Evolutionary conservation across 2,797 vertebrate genomes (phyloP).

Genomic region (Argentina silus): DNA sequence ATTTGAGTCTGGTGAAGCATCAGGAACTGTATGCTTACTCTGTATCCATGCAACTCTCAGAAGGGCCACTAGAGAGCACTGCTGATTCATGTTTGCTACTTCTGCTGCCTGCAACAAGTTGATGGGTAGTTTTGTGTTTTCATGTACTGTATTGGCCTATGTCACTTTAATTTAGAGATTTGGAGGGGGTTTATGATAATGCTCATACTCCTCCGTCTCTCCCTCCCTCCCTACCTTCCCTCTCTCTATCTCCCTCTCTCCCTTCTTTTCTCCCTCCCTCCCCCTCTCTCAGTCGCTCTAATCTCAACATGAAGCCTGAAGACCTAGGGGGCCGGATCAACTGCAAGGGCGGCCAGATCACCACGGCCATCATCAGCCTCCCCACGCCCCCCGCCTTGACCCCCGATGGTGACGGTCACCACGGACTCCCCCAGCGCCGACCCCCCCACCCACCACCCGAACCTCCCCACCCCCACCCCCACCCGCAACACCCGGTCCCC

Average conservation of each 20-base stretch:
- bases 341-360: slow-evolving; percentile 90
- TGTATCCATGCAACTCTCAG: background rate
- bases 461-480: slow-evolving; percentile 69
- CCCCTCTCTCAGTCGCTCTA: slow-evolving; percentile 83
- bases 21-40: too few relatives aligned
- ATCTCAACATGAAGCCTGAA: slow-evolving; percentile 90
- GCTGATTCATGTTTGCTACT: background rate
- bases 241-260: background rate
- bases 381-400: slow-evolving; percentile 85
- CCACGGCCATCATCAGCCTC: slow-evolving; percentile 99
- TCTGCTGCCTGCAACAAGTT: background rate
- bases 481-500: slow-evolving; percentile 68
- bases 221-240: background rate
- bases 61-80: slow-evolving; percentile 20
- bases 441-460: slow-evolving; percentile 67
- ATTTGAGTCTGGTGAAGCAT: too few relatives aligned
- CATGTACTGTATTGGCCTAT: background rate
- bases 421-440: slow-evolving; percentile 65
- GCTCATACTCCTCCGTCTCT: background rate
- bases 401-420: slow-evolving; percentile 81
- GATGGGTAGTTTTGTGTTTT: background rate
- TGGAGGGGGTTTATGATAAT: too few relatives aligned
- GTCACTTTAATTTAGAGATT: background rate
- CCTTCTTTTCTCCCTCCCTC: slow-evolving; percentile 8
- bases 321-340: slow-evolving; percentile 85